phyloP scores from a whole-genome alignment of 2,113 vertebrate genomes.

The Dasyurus viverrinus region DNA sequence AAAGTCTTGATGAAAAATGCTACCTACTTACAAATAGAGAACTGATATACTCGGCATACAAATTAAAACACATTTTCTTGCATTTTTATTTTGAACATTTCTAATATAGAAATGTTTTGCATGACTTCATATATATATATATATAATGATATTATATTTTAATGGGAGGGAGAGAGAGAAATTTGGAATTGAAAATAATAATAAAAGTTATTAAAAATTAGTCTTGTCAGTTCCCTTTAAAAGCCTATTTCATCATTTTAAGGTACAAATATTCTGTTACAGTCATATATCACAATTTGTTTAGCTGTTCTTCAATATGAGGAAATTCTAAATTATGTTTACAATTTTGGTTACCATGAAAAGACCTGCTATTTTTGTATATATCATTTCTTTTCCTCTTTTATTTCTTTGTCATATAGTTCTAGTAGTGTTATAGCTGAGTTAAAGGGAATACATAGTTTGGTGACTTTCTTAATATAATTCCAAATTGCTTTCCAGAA shows the following conservation, averaged over 20 bases:
- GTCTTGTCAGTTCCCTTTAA: neutral
- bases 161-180: neutral
- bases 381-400: neutral
- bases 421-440: neutral
- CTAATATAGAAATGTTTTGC: neutral
- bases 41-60: neutral
- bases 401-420: neutral
- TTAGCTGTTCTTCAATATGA: neutral
- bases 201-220: neutral
- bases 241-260: neutral
- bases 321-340: neutral
- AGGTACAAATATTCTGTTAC: neutral
- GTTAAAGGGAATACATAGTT: neutral
- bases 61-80: neutral
- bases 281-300: neutral
- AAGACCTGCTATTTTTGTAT: neutral
- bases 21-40: neutral
- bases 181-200: neutral
- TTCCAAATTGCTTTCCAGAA: neutral
- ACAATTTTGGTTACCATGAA: neutral
- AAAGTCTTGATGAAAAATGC: neutral
- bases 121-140: neutral
- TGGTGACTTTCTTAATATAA: too few relatives aligned
- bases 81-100: neutral
- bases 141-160: neutral